Base-by-base conservation (phyloP, 2,797 vertebrate species). In the Varecia variegata region DNA sequence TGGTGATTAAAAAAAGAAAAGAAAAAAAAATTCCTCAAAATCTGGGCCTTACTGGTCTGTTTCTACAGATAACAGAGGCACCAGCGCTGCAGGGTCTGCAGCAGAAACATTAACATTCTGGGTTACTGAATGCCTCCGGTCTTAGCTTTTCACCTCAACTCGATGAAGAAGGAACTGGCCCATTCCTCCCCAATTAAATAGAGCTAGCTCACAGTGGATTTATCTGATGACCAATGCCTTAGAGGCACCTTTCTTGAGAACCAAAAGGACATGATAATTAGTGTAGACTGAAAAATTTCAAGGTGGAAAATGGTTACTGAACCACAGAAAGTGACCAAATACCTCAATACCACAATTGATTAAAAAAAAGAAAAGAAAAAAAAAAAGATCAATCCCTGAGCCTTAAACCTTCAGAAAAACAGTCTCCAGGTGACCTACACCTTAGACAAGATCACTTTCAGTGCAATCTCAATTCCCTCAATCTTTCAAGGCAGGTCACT, bases 401-500 rank as follows among this genome's bases (percentile, higher is more conserved):
- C 21, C 14, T 47, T 56, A n/a, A 32, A 17, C 35, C 47, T 76
- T 45, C 12, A 71, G 86, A 60, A 11, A 71, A 40, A 58, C 0
- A 12, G 40, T 38, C 35, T 73, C 58, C 13, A 21, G 54, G 23
- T 2, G 45, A 27, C 35, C 40, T 43, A 27, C 1, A 7, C 17
- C 73, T 83, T 13, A 7, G 32, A 80, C 17, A 80, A 62, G 77
- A 47, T 23, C 50, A 18, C 15, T 68, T 65, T 17, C 45, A 32
- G 27, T 14, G 15, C 50, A 65, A 43, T 23, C 35, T 40, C 62
- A 58, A 7, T 12, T 50, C 21, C 54, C 15, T 62, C 43, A 43
- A 4, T 43, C 50, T 25, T n/a, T 35, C 35, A 2, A 47, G 38
- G 74, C 23, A 21, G 52, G 50, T 70, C 43, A 98, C 99, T 97